A percentile compares a stretch with the other conserved stretches of the same genome.
These are phyloP conservation scores for Cataglyphis albicans DNA, from an alignment of 2,888 invertebrate genomes.

Conservation along the genomic window DNA sequence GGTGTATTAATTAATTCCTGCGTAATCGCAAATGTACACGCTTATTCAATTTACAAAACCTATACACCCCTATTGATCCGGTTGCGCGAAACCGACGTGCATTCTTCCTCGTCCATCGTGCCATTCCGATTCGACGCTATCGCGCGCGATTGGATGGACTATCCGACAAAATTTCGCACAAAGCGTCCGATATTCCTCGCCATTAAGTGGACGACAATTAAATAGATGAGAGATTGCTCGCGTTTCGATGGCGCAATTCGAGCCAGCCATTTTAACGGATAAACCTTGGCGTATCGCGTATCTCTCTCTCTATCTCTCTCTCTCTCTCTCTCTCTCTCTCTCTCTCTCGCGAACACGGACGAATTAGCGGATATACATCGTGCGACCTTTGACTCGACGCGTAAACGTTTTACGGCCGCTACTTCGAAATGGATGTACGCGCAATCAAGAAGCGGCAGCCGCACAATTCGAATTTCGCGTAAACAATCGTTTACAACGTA, in stretches of 20 bases:
- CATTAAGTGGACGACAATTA: slow-evolving; percentile 56
- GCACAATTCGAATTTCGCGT: slow-evolving; percentile 55
- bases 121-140: slow-evolving; percentile 47
- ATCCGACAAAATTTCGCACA: slow-evolving; percentile 45
- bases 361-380: slow-evolving; percentile 62
- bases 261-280: slow-evolving; percentile 37
- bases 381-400: slow-evolving; percentile 54
- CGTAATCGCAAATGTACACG: slow-evolving; percentile 52
- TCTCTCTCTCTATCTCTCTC: background rate
- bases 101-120: slow-evolving; percentile 46
- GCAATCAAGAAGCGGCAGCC: slow-evolving; percentile 69
- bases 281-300: slow-evolving; percentile 24
- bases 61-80: slow-evolving; percentile 52
- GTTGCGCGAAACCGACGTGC: slow-evolving; percentile 52
- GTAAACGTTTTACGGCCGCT: slow-evolving; percentile 65
- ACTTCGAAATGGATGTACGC: slow-evolving; percentile 64
- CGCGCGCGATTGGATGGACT: slow-evolving; percentile 52
- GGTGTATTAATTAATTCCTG: slow-evolving; percentile 53
- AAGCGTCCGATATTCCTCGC: slow-evolving; percentile 54
- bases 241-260: slow-evolving; percentile 34
- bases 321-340: too few species aligned
- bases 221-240: slow-evolving; percentile 27
- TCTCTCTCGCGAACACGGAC: slow-evolving; percentile 1
- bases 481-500: slow-evolving; percentile 64
- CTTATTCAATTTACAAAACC: slow-evolving; percentile 50